These are phyloP conservation scores for Erpobdella octoculata DNA, from an alignment of 2,888 invertebrate species.

Conservation along the genomic window DNA sequence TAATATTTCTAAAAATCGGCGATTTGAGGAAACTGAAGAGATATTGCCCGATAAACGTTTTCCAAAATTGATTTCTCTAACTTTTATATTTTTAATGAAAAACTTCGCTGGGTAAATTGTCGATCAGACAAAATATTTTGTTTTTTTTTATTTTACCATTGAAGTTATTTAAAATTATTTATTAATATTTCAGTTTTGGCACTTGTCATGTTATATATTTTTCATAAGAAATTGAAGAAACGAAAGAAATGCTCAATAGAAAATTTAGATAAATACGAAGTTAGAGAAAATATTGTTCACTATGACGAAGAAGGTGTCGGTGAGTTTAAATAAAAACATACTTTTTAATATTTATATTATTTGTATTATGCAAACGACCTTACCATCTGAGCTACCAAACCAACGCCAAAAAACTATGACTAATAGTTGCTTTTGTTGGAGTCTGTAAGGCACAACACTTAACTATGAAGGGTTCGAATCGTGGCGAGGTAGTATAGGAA, in stretches of 20 bases:
- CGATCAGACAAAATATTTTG: too few species aligned
- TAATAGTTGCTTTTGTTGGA: too few species aligned
- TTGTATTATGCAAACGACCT: too few species aligned
- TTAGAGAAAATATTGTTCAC: conserved; percentile 95
- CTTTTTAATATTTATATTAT: neutral
- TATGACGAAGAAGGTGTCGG: conserved; percentile 99
- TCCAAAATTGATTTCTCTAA: neutral
- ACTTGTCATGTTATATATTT: neutral
- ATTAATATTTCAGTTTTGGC: conserved; percentile 1
- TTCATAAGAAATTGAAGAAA: conserved; percentile 19
- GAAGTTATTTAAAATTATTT: neutral
- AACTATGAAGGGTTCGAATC: too few species aligned
- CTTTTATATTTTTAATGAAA: neutral
- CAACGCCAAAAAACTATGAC: too few species aligned
- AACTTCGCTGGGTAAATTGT: too few species aligned
- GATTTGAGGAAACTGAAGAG: neutral
- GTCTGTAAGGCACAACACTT: too few species aligned
- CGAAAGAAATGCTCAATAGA: conserved; percentile 47
- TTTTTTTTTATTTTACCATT: too few species aligned
- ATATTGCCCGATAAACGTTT: neutral
- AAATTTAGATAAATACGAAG: conserved; percentile 92
- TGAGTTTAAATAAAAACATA: conserved; percentile 50
- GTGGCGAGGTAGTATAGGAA: too few species aligned
- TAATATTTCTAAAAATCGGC: neutral
- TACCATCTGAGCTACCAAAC: too few species aligned